These are phyloP conservation scores for Ptychobarbus kaznakovi DNA, from an alignment of 2,797 vertebrate species.

Conservation along the genomic window DNA sequence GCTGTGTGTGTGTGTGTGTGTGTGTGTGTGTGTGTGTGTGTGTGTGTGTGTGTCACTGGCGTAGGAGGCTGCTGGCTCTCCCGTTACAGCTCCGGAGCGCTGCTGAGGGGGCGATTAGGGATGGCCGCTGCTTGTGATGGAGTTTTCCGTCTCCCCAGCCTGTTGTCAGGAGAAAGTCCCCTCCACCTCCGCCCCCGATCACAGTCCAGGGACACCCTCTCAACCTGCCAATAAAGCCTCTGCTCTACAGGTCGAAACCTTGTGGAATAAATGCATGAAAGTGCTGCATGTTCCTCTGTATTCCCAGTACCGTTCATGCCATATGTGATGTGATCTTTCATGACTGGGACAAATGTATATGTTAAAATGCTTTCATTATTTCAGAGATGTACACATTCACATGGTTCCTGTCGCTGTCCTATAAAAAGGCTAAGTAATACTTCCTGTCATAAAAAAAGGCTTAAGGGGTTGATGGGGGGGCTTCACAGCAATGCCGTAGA, in stretches of 20 bases:
- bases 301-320: background rate
- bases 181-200: conserved; percentile 35
- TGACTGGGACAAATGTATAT: background rate
- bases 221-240: conserved; percentile 52
- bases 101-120: conserved; percentile 73
- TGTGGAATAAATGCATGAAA: conserved; percentile 12
- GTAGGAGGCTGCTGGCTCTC: conserved; percentile 76
- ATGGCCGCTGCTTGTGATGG: conserved; percentile 61
- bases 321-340: background rate
- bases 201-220: conserved; percentile 42
- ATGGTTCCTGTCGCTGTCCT: background rate
- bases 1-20: conserved; percentile 41
- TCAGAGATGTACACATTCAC: background rate
- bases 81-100: conserved; percentile 75
- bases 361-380: background rate
- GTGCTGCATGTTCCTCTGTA: background rate
- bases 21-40: conserved; percentile 51
- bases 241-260: conserved; percentile 43
- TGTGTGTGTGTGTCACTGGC: conserved; percentile 63
- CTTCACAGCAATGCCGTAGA: background rate
- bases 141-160: conserved; percentile 67
- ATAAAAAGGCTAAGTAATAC: background rate
- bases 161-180: conserved; percentile 69
- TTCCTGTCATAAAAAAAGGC: too few relatives aligned
- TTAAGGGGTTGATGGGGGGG: too few relatives aligned